Percentiles rank a stretch among this genome's conserved stretches.
phyloP scores from a whole-genome alignment of 2,113 vertebrate species.

The Pedetes capensis region DNA sequence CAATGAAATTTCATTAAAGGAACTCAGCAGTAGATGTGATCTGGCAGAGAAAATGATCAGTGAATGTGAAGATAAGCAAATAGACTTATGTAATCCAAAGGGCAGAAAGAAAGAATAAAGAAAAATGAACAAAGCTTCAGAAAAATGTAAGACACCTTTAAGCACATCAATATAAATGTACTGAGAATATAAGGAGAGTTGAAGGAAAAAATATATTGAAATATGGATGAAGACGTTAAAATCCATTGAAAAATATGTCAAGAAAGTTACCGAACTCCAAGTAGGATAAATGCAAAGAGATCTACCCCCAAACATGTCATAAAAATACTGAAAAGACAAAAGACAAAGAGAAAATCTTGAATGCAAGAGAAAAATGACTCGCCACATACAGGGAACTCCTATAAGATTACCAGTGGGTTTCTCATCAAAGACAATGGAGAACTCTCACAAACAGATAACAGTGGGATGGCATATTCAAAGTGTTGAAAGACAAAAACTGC shows the following conservation, averaged over 20 bases:
- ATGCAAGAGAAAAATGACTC: background rate
- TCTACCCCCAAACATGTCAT: background rate
- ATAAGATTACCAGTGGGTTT: background rate
- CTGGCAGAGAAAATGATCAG: background rate
- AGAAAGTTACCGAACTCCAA: background rate
- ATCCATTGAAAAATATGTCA: background rate
- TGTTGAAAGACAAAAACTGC: background rate
- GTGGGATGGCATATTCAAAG: background rate
- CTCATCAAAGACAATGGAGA: background rate
- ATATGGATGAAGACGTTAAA: background rate
- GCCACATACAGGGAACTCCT: background rate
- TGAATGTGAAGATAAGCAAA: background rate
- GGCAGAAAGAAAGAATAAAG: background rate
- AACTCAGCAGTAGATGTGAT: background rate
- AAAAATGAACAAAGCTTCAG: background rate
- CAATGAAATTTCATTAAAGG: background rate
- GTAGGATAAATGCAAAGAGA: background rate
- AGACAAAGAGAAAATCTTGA: background rate
- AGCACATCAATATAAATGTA: background rate
- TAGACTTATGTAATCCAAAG: background rate
- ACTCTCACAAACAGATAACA: background rate
- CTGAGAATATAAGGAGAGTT: too few relatives aligned
- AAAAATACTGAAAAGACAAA: background rate
- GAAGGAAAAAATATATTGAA: background rate
- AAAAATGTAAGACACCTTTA: background rate